Evolutionary conservation across 2,888 invertebrate species (phyloP).

Genomic region (Carcina quercana): DNA sequence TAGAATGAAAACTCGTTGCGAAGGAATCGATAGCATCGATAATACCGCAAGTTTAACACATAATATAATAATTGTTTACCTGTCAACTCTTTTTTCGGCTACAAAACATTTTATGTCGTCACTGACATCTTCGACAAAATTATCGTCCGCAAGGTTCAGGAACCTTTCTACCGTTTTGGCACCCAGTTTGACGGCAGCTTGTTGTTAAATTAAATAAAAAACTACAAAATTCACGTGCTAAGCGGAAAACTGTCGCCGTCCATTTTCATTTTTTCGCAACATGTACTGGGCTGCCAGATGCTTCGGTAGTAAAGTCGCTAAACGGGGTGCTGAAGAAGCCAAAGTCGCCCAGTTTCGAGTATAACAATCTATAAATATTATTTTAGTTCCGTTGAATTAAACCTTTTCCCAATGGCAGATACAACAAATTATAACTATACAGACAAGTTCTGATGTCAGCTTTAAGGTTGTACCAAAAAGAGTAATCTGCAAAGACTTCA

Average conservation of each 20-base stretch:
- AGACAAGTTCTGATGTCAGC: no score
- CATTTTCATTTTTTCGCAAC: conserved; percentile 41
- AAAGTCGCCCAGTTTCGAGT: no score
- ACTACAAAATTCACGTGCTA: conserved; percentile 50
- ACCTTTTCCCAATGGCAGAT: no score
- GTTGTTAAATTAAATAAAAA: conserved; percentile 32
- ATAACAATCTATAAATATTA: no score
- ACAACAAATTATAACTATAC: no score
- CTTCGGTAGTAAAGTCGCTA: no score
- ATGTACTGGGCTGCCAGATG: conserved; percentile 17
- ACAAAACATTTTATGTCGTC: conserved; percentile 69
- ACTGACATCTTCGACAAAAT: conserved; percentile 67
- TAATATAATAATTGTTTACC: conserved; percentile 70
- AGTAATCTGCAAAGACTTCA: no score
- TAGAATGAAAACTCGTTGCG: no score
- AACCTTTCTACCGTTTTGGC: conserved; percentile 69
- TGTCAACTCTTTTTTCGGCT: conserved; percentile 62
- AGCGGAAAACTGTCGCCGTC: conserved; percentile 40
- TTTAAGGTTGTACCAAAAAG: no score
- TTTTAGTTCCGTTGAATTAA: no score
- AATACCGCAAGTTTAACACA: no score
- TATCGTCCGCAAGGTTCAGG: conserved; percentile 61
- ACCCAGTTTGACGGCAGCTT: conserved; percentile 65
- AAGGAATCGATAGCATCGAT: background rate
- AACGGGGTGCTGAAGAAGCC: no score